Base-by-base conservation (phyloP, 2,888 invertebrate species). In the Chouioia cunea region DNA sequence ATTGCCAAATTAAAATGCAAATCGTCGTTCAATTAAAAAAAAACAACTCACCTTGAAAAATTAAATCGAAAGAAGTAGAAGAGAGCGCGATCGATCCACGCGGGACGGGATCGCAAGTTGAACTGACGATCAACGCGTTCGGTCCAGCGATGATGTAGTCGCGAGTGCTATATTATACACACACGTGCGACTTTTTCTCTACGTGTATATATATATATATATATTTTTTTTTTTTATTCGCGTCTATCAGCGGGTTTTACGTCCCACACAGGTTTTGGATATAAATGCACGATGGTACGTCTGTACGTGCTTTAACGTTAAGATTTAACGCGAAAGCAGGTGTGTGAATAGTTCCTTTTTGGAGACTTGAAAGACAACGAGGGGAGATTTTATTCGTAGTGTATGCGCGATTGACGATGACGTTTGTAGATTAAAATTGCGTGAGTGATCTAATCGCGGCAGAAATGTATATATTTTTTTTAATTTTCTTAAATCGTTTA, bases 61-160 rank as follows among this genome's bases (percentile, higher is more conserved):
- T n/a, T 27, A 16, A 18, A 46, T 46, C 36, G 36, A 3, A 10
- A 36, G 12, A 6, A 36, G 6, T 27, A 3, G 16, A n/a, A 43
- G n/a, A 16, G 22, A 23, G 23, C 23, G 22, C 1, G 50, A n/a
- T n/a, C 27, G 69, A 62, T 62, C 69, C 65, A 22, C 53, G n/a
- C 57, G 6, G 52, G 60, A 47, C 4, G 47, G 65, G 44, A 57
- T 62, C 72, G 65, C 72, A 62, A 65, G 52, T 46, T 43, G 57
- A 62, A 72, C 72, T 72, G 72, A 48, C 54, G 44, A 22, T 20
- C 46, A 3, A 1, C 43, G n/a, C 20, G 50, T 6, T 48, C 44
- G 16, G 20, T 16, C 15, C 48, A 62, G 58, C 14, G 20, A 66
- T 58, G 66, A 66, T 67, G 63, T 70, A 64, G 44, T 18, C 18